Evolutionary conservation across 2,888 invertebrate species (phyloP).

Genomic region (Nasonovia ribisnigri): DNA sequence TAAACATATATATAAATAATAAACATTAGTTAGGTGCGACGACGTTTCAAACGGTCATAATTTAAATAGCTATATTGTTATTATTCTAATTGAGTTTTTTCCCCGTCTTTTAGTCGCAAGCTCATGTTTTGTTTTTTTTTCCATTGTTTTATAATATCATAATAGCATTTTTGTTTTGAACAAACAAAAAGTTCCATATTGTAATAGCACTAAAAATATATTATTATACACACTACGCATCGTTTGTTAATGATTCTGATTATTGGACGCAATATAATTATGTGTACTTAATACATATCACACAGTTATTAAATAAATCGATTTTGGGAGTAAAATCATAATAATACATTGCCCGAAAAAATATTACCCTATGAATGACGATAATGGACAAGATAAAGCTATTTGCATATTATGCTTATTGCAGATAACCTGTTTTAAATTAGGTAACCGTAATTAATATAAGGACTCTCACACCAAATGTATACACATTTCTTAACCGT

Average conservation of each 20-base stretch:
- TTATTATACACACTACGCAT: background rate
- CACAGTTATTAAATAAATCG: background rate
- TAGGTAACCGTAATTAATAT: background rate
- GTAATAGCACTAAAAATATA: background rate
- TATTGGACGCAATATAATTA: background rate
- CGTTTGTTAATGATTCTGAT: background rate
- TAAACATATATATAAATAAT: background rate
- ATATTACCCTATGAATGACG: background rate
- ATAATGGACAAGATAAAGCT: background rate
- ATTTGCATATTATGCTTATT: background rate
- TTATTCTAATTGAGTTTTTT: constrained; percentile 8
- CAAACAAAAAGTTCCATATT: background rate
- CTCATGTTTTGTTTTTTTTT: background rate
- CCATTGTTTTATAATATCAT: background rate
- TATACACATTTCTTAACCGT: background rate
- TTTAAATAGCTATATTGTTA: background rate
- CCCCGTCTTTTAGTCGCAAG: background rate
- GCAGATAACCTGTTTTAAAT: background rate
- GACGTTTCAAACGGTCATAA: constrained; percentile 7
- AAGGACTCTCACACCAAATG: background rate
- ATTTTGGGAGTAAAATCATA: background rate
- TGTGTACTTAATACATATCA: background rate
- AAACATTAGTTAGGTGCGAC: background rate
- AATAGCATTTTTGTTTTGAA: background rate
- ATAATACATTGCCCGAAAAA: background rate